Evolutionary conservation across 1,140 invertebrate genomes (phyloP).

Genomic region (Zelostemma sp.): DNA sequence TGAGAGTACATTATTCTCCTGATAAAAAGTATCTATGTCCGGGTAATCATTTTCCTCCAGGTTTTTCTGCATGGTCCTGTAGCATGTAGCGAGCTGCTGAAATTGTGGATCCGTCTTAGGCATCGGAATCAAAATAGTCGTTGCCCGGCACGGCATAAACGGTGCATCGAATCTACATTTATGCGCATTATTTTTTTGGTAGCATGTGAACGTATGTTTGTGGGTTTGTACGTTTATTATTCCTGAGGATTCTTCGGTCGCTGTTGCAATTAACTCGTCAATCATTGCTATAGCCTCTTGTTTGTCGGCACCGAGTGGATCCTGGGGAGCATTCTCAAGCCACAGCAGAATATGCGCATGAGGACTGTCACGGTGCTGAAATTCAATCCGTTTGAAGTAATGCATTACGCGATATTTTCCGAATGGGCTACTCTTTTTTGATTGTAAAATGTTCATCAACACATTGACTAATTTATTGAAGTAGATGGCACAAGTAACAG

Average conservation of each 20-base stretch:
- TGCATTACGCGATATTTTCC: slow-evolving; percentile 42
- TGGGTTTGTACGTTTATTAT: slow-evolving; percentile 44
- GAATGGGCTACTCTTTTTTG: slow-evolving; percentile 36
- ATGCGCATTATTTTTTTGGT: slow-evolving; percentile 33
- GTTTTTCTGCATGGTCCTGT: neutral
- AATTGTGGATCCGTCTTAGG: slow-evolving; percentile 17
- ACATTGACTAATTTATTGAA: slow-evolving; percentile 60
- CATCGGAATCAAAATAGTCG: slow-evolving; percentile 43
- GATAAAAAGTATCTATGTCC: neutral
- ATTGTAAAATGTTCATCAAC: slow-evolving; percentile 22
- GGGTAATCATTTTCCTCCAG: neutral
- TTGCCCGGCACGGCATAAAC: slow-evolving; percentile 44
- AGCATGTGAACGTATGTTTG: slow-evolving; percentile 45
- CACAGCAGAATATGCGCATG: slow-evolving; percentile 55
- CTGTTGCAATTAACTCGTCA: slow-evolving; percentile 32
- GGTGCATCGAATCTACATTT: slow-evolving; percentile 55
- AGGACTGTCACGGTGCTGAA: slow-evolving; percentile 60
- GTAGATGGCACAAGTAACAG: slow-evolving; percentile 64
- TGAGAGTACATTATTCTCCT: neutral
- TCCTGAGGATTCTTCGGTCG: slow-evolving; percentile 38
- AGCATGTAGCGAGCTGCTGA: neutral
- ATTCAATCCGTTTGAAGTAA: slow-evolving; percentile 58
- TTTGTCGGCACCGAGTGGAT: neutral
- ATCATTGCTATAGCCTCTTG: slow-evolving; percentile 19
- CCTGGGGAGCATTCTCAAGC: slow-evolving; percentile 10